Conservation (phyloP, 2,113 vertebrate genomes). For the Indri indri region DNA sequence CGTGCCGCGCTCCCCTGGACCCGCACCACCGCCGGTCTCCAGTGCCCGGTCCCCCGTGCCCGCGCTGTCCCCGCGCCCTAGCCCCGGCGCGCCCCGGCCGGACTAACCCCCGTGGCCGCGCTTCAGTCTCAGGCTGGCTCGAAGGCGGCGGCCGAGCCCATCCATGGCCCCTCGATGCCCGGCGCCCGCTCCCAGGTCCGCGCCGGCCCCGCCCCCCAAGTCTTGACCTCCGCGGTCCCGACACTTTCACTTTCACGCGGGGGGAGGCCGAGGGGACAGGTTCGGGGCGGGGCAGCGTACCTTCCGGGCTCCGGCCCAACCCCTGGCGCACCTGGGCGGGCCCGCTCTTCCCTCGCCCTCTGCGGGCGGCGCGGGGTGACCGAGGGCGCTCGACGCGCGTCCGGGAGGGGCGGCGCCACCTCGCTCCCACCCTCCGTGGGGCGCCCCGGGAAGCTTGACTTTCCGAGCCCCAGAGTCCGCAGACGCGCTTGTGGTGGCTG, state of each 20-base stretch:
- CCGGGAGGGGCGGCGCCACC: constrained; percentile 47
- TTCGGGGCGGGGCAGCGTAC: constrained; percentile 49
- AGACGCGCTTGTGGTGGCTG: background rate
- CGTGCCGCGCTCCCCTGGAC: background rate
- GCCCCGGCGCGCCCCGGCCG: background rate
- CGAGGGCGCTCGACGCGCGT: constrained; percentile 41
- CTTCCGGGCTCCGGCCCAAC: constrained; percentile 65
- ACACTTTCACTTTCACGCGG: constrained; percentile 78
- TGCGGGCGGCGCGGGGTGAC: background rate
- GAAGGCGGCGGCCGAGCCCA: constrained; percentile 73
- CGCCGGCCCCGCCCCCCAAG: constrained; percentile 45
- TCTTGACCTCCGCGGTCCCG: background rate
- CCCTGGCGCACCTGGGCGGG: constrained; percentile 73
- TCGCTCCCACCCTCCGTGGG: background rate
- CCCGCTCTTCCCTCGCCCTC: background rate
- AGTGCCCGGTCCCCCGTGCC: background rate
- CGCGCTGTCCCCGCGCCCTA: background rate
- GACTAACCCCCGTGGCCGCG: constrained; percentile 74
- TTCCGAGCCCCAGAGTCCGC: background rate
- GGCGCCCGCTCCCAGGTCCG: constrained; percentile 49
- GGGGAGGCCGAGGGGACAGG: background rate
- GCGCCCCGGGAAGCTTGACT: background rate
- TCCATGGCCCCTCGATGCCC: constrained; percentile 73
- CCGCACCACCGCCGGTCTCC: background rate
- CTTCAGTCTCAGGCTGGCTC: constrained; percentile 82